phyloP scores from a whole-genome alignment of 1,140 invertebrate species.

The Homalodisca vitripennis region DNA sequence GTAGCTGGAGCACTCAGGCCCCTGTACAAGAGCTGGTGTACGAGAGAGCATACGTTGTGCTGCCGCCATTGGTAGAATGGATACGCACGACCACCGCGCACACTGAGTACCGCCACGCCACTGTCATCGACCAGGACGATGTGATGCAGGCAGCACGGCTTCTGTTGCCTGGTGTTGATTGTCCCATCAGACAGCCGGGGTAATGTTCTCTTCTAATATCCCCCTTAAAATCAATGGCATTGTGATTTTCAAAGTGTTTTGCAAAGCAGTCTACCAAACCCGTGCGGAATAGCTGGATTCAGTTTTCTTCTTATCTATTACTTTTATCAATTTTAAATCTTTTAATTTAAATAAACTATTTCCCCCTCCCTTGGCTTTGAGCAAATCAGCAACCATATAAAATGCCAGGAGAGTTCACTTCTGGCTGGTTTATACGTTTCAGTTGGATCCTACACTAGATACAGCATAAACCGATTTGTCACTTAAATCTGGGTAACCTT shows the following conservation, averaged over 20 bases:
- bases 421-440: too few relatives aligned
- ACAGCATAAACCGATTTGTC: too few relatives aligned
- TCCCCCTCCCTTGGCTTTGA: too few relatives aligned
- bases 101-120: slow-evolving; percentile 75
- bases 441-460: too few relatives aligned
- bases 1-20: slow-evolving; percentile 61
- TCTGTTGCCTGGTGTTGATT: slow-evolving; percentile 84
- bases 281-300: too few relatives aligned
- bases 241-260: background rate
- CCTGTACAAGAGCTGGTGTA: slow-evolving; percentile 78
- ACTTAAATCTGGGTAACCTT: too few relatives aligned
- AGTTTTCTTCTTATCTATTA: too few relatives aligned
- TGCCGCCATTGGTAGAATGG: slow-evolving; percentile 88
- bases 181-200: slow-evolving; percentile 69
- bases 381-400: too few relatives aligned
- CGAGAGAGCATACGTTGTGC: slow-evolving; percentile 80
- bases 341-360: too few relatives aligned
- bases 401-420: too few relatives aligned
- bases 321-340: too few relatives aligned
- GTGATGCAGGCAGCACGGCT: slow-evolving; percentile 83
- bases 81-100: slow-evolving; percentile 77
- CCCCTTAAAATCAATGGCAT: background rate
- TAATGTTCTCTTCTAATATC: slow-evolving; percentile 11
- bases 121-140: slow-evolving; percentile 80
- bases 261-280: too few relatives aligned